Evolutionary conservation across 2,113 vertebrate species (phyloP).

Genomic region (Sitta europaea): DNA sequence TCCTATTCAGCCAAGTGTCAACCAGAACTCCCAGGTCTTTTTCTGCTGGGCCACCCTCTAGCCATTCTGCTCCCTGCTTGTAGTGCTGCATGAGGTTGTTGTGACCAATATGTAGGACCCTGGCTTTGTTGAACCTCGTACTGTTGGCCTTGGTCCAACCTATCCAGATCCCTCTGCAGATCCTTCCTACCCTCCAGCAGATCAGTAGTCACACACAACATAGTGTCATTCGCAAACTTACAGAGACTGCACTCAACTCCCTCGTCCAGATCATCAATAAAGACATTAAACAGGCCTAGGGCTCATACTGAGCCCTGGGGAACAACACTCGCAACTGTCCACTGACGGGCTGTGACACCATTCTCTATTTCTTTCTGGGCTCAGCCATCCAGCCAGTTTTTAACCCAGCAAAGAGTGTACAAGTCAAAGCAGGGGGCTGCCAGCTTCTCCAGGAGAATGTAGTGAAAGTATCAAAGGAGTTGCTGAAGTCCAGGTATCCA

Average conservation of each 20-base stretch:
- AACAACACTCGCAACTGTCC: rapidly evolving
- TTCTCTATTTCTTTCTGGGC: background rate
- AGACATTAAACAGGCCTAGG: background rate
- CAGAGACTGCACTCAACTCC: background rate
- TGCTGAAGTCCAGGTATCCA: background rate
- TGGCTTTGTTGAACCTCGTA: background rate
- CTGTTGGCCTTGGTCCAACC: background rate
- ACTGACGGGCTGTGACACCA: rapidly evolving
- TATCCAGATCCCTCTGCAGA: background rate
- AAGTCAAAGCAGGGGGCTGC: background rate
- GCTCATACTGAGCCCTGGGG: background rate
- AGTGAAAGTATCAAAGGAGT: background rate
- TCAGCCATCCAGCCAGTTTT: background rate
- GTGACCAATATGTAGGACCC: background rate
- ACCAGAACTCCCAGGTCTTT: background rate
- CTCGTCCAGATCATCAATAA: background rate
- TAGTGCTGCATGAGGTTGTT: background rate
- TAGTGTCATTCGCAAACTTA: background rate
- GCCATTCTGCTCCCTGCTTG: background rate
- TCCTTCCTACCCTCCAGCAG: background rate
- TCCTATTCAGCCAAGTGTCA: background rate
- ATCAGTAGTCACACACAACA: background rate
- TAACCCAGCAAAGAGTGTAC: background rate
- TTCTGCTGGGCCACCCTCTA: background rate
- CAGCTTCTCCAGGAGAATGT: background rate